These are phyloP conservation scores for Rhogogaster chlorosoma DNA, from an alignment of 2,888 invertebrate genomes.

Conservation along the genomic window DNA sequence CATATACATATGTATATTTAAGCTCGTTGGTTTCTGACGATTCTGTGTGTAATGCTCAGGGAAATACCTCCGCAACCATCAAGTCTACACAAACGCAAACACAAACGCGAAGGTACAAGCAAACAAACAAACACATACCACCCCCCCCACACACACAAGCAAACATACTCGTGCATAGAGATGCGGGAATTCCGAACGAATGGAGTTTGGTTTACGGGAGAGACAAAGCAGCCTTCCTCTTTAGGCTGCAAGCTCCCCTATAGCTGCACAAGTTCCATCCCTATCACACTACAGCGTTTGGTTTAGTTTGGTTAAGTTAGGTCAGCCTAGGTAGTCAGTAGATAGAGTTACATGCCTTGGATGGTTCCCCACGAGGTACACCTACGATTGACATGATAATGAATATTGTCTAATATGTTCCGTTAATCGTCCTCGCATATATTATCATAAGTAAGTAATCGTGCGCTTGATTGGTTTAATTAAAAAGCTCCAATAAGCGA, in stretches of 20 bases:
- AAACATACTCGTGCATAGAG: not conserved
- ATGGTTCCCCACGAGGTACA: not conserved
- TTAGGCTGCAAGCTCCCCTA: conserved; percentile 24
- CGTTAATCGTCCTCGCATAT: not conserved
- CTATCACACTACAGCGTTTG: not conserved
- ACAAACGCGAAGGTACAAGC: not conserved
- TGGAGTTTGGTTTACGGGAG: conserved; percentile 35
- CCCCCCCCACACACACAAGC: not conserved
- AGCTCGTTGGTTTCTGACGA: not conserved
- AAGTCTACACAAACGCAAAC: not conserved
- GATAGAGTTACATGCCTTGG: not conserved
- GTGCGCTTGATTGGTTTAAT: not conserved
- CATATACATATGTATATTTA: not conserved
- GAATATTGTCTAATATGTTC: conserved; percentile 21
- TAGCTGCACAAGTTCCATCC: not conserved
- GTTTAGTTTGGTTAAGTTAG: conserved; percentile 29
- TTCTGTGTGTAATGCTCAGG: not conserved
- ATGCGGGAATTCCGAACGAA: conserved; percentile 29
- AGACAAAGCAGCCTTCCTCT: conserved; percentile 31
- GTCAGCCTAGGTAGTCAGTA: not conserved
- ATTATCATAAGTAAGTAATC: not conserved
- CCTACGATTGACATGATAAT: not conserved
- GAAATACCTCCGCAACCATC: conserved; percentile 1
- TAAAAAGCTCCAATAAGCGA: not conserved
- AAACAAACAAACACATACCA: not conserved